These are phyloP conservation scores for Rhamnusium bicolor DNA, from an alignment of 2,888 invertebrate genomes.

Conservation along the genomic window DNA sequence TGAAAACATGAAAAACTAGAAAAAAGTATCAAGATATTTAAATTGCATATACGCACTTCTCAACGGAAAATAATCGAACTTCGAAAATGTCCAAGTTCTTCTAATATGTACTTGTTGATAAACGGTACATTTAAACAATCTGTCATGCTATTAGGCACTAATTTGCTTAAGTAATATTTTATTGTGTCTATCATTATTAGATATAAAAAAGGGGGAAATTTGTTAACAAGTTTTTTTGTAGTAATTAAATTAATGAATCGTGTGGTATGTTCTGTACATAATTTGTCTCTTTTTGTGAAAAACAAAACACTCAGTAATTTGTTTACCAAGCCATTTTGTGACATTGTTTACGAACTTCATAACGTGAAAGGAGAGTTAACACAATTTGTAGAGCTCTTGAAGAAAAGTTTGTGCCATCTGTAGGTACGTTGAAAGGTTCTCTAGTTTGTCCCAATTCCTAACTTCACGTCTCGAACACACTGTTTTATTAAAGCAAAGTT, in stretches of 20 bases:
- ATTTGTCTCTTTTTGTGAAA: not conserved
- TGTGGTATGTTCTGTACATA: not conserved
- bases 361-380: constrained; percentile 30
- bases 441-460: constrained; percentile 28
- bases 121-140: not conserved
- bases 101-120: no score
- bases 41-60: no score
- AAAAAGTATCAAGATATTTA: no score
- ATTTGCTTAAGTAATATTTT: not conserved
- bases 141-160: not conserved
- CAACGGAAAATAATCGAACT: no score
- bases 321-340: constrained; percentile 3
- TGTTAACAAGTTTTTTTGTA: not conserved
- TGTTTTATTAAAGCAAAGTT: not conserved
- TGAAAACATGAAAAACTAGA: no score
- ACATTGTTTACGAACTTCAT: constrained; percentile 25
- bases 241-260: not conserved
- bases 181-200: not conserved
- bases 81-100: no score
- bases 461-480: constrained; percentile 11
- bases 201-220: not conserved
- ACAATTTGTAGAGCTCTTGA: constrained; percentile 30
- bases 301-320: constrained; percentile 13
- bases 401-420: constrained; percentile 35
- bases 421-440: constrained; percentile 26